Evolutionary conservation across 2,797 vertebrate species (phyloP).

Genomic region (Centropyge bicolor): DNA sequence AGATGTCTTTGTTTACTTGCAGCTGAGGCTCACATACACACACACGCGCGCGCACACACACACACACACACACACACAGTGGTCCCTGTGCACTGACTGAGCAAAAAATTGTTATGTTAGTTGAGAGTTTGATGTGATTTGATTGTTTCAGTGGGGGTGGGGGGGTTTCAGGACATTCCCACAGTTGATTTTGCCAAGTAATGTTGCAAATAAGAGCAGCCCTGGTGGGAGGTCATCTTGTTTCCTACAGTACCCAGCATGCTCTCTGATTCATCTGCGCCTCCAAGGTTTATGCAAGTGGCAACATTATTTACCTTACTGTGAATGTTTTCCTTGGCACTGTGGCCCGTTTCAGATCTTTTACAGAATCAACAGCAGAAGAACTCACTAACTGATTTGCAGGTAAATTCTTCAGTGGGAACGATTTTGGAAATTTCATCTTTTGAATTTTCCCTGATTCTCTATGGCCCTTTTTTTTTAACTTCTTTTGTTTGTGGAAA

Average conservation of each 20-base stretch:
- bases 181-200: slow-evolving; percentile 13
- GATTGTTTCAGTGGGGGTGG: neutral
- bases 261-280: slow-evolving; percentile 29
- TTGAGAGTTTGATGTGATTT: slow-evolving; percentile 10
- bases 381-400: neutral
- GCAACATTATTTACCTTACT: slow-evolving; percentile 16
- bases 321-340: slow-evolving; percentile 9
- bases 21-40: slow-evolving; percentile 40
- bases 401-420: neutral
- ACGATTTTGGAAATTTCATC: neutral
- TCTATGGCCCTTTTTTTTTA: no score
- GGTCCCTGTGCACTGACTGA: neutral
- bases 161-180: neutral
- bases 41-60: neutral
- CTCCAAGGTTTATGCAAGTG: neutral
- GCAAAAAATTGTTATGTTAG: neutral
- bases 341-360: neutral
- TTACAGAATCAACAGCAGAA: slow-evolving; percentile 4
- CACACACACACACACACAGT: neutral
- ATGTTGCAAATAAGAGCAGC: slow-evolving; percentile 6
- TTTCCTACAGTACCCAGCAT: slow-evolving; percentile 40
- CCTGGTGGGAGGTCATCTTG: slow-evolving; percentile 14
- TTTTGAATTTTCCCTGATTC: neutral
- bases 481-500: slow-evolving; percentile 48
- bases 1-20: slow-evolving; percentile 57